A percentile compares a stretch with the other conserved stretches of the same genome.
Conservation (phyloP, 2,888 invertebrate species). For the Agrilus cyanescens region DNA sequence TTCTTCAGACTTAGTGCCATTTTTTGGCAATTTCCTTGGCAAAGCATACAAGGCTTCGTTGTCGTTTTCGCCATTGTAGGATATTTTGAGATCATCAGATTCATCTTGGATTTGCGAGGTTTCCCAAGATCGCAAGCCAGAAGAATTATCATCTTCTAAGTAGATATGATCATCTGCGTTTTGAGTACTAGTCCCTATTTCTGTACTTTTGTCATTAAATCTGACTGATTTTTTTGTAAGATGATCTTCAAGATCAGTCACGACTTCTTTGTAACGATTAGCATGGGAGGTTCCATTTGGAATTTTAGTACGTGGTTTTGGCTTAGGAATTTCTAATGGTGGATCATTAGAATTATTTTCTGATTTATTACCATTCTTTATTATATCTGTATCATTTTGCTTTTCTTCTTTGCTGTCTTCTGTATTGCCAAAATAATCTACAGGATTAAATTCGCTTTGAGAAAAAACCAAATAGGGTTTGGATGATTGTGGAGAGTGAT, state of each 20-base stretch:
- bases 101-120: background rate
- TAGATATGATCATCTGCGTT: slow-evolving; percentile 8
- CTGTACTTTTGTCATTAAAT: slow-evolving; percentile 28
- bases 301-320: slow-evolving; percentile 27
- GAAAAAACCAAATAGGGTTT: too few relatives aligned
- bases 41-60: slow-evolving; percentile 1
- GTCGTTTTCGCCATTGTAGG: background rate
- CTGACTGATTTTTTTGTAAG: slow-evolving; percentile 30
- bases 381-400: too few relatives aligned
- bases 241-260: slow-evolving; percentile 27
- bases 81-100: background rate
- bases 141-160: slow-evolving; percentile 3
- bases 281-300: slow-evolving; percentile 11
- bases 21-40: background rate
- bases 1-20: background rate
- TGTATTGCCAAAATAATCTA: too few relatives aligned
- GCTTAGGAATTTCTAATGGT: slow-evolving; percentile 19
- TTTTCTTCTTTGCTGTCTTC: too few relatives aligned
- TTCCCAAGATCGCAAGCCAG: background rate
- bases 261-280: slow-evolving; percentile 21
- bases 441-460: too few relatives aligned
- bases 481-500: too few relatives aligned
- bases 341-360: background rate
- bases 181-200: slow-evolving; percentile 16
- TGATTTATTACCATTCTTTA: too few relatives aligned